phyloP scores from a whole-genome alignment of 1,140 invertebrate genomes.

The Tenebrio molitor region DNA sequence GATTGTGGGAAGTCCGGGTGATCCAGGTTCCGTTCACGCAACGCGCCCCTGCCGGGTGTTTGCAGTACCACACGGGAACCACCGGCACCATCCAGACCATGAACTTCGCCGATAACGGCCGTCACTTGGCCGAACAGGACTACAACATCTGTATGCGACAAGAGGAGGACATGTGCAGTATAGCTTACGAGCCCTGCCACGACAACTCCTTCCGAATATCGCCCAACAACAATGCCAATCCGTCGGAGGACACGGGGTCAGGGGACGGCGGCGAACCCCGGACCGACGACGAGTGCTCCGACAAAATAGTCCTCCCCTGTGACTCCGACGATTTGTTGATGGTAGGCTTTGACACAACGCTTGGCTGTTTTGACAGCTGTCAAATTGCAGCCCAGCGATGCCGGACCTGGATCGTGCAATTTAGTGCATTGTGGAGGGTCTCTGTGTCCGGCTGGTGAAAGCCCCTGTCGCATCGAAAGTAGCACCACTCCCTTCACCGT shows the following conservation, averaged over 20 bases:
- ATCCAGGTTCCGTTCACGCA: slow-evolving; percentile 77
- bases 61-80: slow-evolving; percentile 76
- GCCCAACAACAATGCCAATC: slow-evolving; percentile 63
- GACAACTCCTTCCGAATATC: slow-evolving; percentile 83
- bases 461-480: slow-evolving; percentile 79
- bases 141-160: slow-evolving; percentile 83
- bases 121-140: slow-evolving; percentile 83
- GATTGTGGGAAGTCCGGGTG: slow-evolving; percentile 83
- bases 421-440: slow-evolving; percentile 82
- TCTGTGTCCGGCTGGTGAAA: slow-evolving; percentile 74
- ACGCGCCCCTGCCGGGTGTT: slow-evolving; percentile 79
- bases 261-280: slow-evolving; percentile 64
- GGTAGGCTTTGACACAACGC: slow-evolving; percentile 68
- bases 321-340: slow-evolving; percentile 86
- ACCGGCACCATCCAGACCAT: slow-evolving; percentile 78
- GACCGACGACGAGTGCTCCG: slow-evolving; percentile 71
- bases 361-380: background rate
- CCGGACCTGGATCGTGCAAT: slow-evolving; percentile 74
- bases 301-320: slow-evolving; percentile 83
- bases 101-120: slow-evolving; percentile 84
- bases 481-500: slow-evolving; percentile 83
- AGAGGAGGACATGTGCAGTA: slow-evolving; percentile 79
- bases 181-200: slow-evolving; percentile 82
- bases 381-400: slow-evolving; percentile 70
- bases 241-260: slow-evolving; percentile 66